These are phyloP conservation scores for Hydrolagus colliei DNA, from an alignment of 2,797 vertebrate genomes.

Conservation along the genomic window DNA sequence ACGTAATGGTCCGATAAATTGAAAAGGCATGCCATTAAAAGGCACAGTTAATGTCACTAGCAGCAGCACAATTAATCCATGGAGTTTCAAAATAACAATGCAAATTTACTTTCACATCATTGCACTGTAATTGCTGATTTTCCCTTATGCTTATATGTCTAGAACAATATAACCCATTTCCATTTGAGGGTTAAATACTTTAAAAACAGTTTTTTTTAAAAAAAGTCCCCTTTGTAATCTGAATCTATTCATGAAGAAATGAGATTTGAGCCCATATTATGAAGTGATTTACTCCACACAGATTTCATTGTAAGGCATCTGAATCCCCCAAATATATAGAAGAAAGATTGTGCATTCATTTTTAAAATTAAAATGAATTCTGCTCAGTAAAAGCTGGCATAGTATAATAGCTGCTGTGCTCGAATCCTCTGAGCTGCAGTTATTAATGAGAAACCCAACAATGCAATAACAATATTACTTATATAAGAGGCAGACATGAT, in stretches of 20 bases:
- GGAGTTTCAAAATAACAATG: constrained; percentile 3
- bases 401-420: background rate
- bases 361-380: background rate
- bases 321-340: background rate
- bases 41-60: background rate
- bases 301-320: background rate
- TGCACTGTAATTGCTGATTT: background rate
- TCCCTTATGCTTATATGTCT: background rate
- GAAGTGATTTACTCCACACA: background rate
- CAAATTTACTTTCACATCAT: background rate
- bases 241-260: background rate
- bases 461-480: background rate
- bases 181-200: background rate
- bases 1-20: background rate
- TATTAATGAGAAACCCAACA: background rate
- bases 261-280: background rate
- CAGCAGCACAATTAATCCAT: background rate
- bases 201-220: background rate
- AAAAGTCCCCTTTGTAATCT: background rate
- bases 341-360: background rate
- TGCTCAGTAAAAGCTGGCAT: too few species aligned
- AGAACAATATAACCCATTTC: background rate
- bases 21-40: background rate
- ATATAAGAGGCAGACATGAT: background rate
- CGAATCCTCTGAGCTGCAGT: background rate